Conservation (phyloP, 2,113 vertebrate species). For the Aegithalos caudatus region DNA sequence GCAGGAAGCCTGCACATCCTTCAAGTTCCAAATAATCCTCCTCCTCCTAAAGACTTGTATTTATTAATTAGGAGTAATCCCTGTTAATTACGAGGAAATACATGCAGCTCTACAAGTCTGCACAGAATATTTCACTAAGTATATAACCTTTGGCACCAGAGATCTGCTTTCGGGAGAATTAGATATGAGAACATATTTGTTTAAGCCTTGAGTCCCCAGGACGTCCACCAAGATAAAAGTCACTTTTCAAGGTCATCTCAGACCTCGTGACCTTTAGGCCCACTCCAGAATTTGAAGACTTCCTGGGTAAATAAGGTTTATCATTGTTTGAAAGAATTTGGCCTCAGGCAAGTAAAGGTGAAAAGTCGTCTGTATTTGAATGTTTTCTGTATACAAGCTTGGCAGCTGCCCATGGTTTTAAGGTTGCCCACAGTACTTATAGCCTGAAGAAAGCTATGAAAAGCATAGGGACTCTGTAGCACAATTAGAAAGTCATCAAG, state of each 20-base stretch:
- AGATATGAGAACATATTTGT: conserved; percentile 1
- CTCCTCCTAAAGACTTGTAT: background rate
- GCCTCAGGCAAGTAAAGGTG: conserved; percentile 47
- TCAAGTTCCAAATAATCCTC: background rate
- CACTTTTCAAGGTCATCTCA: conserved; percentile 40
- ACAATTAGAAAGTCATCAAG: background rate
- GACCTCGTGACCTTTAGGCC: background rate
- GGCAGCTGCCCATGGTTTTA: background rate
- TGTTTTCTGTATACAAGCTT: conserved; percentile 11
- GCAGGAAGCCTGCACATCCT: background rate
- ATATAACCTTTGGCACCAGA: conserved; percentile 28
- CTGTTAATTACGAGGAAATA: conserved; percentile 29
- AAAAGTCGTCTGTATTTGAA: conserved; percentile 19
- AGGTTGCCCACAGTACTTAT: background rate
- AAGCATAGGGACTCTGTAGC: background rate
- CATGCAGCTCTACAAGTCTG: background rate
- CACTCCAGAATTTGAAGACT: conserved; percentile 21
- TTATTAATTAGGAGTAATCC: background rate
- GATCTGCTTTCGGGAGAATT: background rate
- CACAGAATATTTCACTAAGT: background rate
- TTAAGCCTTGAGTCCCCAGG: background rate
- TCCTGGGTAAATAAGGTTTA: conserved; percentile 47
- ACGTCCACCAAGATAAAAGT: conserved; percentile 25
- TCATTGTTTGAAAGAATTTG: conserved; percentile 47
- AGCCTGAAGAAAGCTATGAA: background rate